Conservation (phyloP, 2,797 vertebrate species). For the Falco berigora region DNA sequence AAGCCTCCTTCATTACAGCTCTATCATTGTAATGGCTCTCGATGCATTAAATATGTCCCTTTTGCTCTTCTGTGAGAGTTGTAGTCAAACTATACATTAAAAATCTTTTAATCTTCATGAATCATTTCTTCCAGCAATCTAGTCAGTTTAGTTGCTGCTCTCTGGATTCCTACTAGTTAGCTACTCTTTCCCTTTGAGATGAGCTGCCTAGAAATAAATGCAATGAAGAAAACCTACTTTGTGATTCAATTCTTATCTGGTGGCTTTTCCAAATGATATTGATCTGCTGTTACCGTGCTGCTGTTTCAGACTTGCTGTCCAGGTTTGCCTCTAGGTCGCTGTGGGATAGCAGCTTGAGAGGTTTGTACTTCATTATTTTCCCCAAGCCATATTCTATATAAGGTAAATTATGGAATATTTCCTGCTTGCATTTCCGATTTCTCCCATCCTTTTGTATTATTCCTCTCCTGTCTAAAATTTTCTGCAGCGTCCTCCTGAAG, state of each 20-base stretch:
- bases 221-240: slow-evolving; percentile 12
- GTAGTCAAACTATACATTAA: background rate
- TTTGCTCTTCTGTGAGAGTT: slow-evolving; percentile 7
- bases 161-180: slow-evolving; percentile 22
- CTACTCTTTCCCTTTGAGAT: background rate
- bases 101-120: slow-evolving; percentile 56
- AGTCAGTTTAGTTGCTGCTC: slow-evolving; percentile 10
- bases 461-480: background rate
- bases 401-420: background rate
- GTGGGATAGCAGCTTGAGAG: background rate
- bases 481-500: background rate
- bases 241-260: slow-evolving; percentile 16
- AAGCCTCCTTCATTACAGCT: background rate
- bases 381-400: background rate
- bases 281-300: background rate
- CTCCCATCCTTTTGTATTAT: background rate
- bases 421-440: background rate
- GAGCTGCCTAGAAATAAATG: slow-evolving; percentile 22
- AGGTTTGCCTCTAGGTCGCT: background rate
- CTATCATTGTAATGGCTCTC: background rate
- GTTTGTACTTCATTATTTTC: slow-evolving; percentile 10
- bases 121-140: slow-evolving; percentile 46
- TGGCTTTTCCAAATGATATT: slow-evolving; percentile 15
- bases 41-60: background rate
- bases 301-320: background rate